These are phyloP conservation scores for Mythimna vitellina DNA, from an alignment of 2,888 invertebrate species.

Conservation along the genomic window DNA sequence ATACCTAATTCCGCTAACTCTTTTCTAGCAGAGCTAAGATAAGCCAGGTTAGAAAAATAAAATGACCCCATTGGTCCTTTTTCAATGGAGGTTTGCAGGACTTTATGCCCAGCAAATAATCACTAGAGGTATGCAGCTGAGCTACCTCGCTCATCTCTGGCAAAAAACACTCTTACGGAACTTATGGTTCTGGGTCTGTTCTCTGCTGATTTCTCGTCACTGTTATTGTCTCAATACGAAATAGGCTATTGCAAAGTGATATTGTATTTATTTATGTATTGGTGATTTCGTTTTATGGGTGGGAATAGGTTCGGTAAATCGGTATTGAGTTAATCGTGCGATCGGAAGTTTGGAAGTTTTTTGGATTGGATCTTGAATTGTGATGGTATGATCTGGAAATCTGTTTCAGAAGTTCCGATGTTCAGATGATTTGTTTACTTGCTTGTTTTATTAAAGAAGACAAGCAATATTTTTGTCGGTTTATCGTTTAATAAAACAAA, in stretches of 20 bases:
- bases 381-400: not conserved
- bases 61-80: not conserved
- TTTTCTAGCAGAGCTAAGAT: not conserved
- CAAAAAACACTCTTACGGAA: not conserved
- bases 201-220: constrained; percentile 44
- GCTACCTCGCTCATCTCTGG: not conserved
- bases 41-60: not conserved
- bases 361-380: constrained; percentile 3
- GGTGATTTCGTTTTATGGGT: constrained; percentile 46
- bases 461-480: not conserved
- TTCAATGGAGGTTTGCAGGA: no score
- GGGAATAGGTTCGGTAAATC: constrained; percentile 11
- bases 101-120: no score
- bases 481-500: not conserved
- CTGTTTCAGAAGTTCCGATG: not conserved
- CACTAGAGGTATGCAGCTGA: no score
- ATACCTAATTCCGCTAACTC: not conserved
- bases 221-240: constrained; percentile 45
- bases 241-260: constrained; percentile 50
- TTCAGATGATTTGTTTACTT: not conserved
- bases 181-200: constrained; percentile 20
- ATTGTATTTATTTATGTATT: constrained; percentile 50
- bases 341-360: constrained; percentile 11
- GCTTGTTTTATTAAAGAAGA: not conserved
- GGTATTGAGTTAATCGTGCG: constrained; percentile 23